These are phyloP conservation scores for Congeria kusceri DNA, from an alignment of 2,888 invertebrate species.

Conservation along the genomic window DNA sequence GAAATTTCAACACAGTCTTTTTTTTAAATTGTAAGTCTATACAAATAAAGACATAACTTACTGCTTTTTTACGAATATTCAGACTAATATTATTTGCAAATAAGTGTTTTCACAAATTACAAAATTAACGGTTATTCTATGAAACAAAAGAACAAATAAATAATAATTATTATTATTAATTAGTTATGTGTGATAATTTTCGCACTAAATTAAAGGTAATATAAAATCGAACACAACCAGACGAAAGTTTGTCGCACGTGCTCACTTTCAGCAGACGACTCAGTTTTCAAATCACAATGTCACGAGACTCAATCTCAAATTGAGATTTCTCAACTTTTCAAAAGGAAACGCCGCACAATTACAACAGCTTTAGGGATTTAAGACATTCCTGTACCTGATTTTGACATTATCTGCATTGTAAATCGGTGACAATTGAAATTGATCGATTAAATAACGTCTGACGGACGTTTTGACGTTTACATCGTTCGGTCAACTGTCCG, in stretches of 20 bases:
- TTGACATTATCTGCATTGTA: conserved; percentile 35
- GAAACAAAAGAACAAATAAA: too few relatives aligned
- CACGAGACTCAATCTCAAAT: not conserved
- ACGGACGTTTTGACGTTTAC: conserved; percentile 3
- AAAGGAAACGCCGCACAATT: conserved; percentile 6
- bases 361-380: conserved; percentile 31
- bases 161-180: too few relatives aligned
- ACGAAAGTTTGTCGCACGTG: not conserved
- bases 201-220: too few relatives aligned
- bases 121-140: too few relatives aligned
- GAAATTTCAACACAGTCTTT: too few relatives aligned
- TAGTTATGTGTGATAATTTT: too few relatives aligned
- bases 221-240: not conserved
- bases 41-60: too few relatives aligned
- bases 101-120: too few relatives aligned
- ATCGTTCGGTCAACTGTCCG: too few relatives aligned
- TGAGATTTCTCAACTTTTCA: not conserved
- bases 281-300: not conserved
- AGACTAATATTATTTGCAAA: too few relatives aligned
- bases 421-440: conserved; percentile 11
- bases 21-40: too few relatives aligned
- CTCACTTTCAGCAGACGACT: not conserved
- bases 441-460: not conserved
- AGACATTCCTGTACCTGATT: conserved; percentile 20
- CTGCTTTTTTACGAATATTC: too few relatives aligned